phyloP scores from a whole-genome alignment of 2,888 invertebrate genomes.

The Mythimna pallens region DNA sequence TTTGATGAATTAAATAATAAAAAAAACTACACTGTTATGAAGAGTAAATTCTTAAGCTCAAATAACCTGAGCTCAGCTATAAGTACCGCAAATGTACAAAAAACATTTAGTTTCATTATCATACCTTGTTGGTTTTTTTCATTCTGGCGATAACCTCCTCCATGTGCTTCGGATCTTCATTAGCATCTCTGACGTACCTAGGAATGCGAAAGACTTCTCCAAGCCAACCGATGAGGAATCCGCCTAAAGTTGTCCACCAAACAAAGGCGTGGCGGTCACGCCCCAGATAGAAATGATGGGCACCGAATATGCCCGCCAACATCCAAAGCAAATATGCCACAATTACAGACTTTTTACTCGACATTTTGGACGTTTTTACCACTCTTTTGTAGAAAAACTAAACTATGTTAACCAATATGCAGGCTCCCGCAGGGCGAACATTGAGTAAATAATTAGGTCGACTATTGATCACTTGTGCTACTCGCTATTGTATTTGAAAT shows the following conservation, averaged over 20 bases:
- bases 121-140: constrained; percentile 92
- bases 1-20: too few relatives aligned
- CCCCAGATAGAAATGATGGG: constrained; percentile 97
- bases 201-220: constrained; percentile 96
- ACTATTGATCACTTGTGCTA: background rate
- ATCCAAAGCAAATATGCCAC: constrained; percentile 96
- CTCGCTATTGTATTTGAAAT: background rate
- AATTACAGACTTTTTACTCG: constrained; percentile 90
- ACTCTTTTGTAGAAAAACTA: constrained; percentile 19
- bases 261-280: constrained; percentile 97
- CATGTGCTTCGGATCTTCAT: constrained; percentile 93
- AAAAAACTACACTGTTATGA: background rate
- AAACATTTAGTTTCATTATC: constrained; percentile 10
- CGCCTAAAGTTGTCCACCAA: constrained; percentile 96
- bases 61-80: background rate
- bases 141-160: constrained; percentile 92
- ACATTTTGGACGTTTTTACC: constrained; percentile 54
- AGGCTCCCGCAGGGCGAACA: constrained; percentile 18
- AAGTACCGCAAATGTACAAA: background rate
- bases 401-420: constrained; percentile 19
- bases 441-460: background rate
- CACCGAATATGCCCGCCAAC: constrained; percentile 96
- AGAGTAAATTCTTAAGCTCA: constrained; percentile 1
- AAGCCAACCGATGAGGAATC: constrained; percentile 97
- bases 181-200: constrained; percentile 95